Conservation (phyloP, 2,797 vertebrate species). For the Glyptemys insculpta region DNA sequence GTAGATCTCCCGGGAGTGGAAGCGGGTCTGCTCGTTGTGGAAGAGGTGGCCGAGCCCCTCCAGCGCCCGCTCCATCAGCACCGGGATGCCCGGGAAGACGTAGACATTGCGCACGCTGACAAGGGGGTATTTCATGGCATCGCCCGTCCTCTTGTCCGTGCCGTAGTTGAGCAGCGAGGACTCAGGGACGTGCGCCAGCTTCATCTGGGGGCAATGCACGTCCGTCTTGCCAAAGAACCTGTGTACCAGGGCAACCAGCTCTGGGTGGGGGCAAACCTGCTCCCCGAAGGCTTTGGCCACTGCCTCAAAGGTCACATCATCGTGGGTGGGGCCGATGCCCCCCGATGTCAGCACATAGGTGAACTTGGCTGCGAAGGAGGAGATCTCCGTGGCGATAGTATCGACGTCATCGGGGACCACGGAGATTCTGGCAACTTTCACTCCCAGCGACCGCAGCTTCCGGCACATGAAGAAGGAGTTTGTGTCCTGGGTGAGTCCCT, state of each 20-base stretch:
- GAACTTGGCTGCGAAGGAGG: constrained; percentile 85
- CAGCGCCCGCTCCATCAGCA: constrained; percentile 88
- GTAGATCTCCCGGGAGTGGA: constrained; percentile 88
- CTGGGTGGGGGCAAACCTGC: constrained; percentile 84
- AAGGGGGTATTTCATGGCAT: constrained; percentile 86
- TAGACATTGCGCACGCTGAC: constrained; percentile 95
- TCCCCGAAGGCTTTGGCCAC: constrained; percentile 93
- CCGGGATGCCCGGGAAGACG: constrained; percentile 93
- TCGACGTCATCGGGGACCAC: constrained; percentile 91
- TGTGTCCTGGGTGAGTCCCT: constrained; percentile 95
- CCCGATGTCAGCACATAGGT: constrained; percentile 94
- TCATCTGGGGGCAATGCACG: constrained; percentile 84
- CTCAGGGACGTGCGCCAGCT: constrained; percentile 88
- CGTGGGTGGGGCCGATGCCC: constrained; percentile 95
- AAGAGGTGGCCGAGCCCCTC: constrained; percentile 90
- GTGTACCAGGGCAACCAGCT: constrained; percentile 84
- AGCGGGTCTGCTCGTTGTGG: constrained; percentile 83
- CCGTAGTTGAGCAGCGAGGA: constrained; percentile 93
- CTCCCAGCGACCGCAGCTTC: constrained; percentile 89
- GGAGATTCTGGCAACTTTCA: constrained; percentile 88
- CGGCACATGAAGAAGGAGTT: constrained; percentile 93
- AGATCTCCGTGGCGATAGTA: constrained; percentile 89
- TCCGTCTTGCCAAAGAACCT: constrained; percentile 83
- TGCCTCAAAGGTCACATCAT: constrained; percentile 94
- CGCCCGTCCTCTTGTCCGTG: constrained; percentile 83